phyloP scores from a whole-genome alignment of 2,888 invertebrate genomes.

The Podotricha telesiphe region DNA sequence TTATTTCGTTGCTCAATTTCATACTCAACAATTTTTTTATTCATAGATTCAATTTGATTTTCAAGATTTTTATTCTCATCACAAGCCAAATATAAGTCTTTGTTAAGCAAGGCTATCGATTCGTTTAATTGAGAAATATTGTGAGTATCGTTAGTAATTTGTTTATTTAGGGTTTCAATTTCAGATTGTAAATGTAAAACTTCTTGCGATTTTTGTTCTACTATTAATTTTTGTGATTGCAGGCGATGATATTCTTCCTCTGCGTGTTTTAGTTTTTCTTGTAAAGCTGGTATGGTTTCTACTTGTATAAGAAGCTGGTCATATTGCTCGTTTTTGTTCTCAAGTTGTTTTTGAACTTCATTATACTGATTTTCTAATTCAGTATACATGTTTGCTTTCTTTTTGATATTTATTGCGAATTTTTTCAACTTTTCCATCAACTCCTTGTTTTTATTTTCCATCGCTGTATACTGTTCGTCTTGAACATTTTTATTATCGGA shows the following conservation, averaged over 20 bases:
- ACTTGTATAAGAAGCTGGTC: conserved; percentile 67
- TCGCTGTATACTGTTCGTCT: conserved; percentile 60
- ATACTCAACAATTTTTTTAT: conserved; percentile 70
- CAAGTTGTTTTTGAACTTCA: conserved; percentile 65
- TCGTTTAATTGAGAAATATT: conserved; percentile 59
- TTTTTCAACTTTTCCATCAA: conserved; percentile 91
- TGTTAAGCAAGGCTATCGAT: conserved; percentile 54
- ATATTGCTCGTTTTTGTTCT: conserved; percentile 60
- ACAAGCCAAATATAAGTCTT: conserved; percentile 56
- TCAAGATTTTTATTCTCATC: conserved; percentile 62
- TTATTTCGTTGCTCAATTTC: conserved; percentile 75
- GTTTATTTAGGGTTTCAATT: conserved; percentile 40
- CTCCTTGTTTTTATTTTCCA: conserved; percentile 86
- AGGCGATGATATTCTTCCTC: conserved; percentile 69
- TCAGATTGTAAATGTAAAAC: conserved; percentile 56
- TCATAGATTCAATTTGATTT: conserved; percentile 63
- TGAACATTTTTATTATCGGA: conserved; percentile 71
- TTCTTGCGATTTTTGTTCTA: conserved; percentile 62
- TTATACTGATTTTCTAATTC: conserved; percentile 85
- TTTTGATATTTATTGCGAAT: conserved; percentile 89
- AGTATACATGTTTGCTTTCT: conserved; percentile 85
- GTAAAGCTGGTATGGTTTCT: conserved; percentile 64
- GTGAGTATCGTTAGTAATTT: conserved; percentile 48
- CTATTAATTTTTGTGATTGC: conserved; percentile 57
- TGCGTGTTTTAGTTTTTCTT: conserved; percentile 69